These are phyloP conservation scores for Scomber colias DNA, from an alignment of 2,113 vertebrate species.

Conservation along the genomic window DNA sequence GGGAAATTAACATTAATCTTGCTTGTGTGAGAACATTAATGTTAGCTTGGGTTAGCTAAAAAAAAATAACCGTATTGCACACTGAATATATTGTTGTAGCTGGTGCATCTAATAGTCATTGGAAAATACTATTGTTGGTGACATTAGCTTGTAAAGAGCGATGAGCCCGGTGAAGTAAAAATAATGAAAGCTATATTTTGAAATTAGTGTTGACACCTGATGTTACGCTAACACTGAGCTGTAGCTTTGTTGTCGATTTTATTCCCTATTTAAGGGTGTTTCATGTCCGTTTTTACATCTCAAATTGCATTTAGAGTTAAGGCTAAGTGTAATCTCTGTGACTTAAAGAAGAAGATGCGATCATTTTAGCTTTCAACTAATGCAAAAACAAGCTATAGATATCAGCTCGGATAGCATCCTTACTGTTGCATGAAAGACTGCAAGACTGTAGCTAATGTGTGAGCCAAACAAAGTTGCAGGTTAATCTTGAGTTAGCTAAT, in stretches of 20 bases:
- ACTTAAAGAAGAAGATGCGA: neutral
- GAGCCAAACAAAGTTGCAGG: conserved; percentile 73
- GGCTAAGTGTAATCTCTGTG: neutral
- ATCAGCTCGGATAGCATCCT: conserved; percentile 20
- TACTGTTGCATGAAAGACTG: conserved; percentile 22
- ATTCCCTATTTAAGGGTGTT: neutral
- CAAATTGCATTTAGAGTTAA: neutral
- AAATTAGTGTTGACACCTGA: conserved; percentile 52
- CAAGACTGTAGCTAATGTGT: conserved; percentile 40
- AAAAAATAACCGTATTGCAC: conserved; percentile 12
- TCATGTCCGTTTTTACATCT: conserved; percentile 4
- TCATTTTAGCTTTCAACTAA: conserved; percentile 11
- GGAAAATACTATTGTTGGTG: neutral
- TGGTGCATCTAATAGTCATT: too few relatives aligned
- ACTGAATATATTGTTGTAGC: neutral
- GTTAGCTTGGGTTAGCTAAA: conserved; percentile 45
- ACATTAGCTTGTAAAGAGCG: neutral
- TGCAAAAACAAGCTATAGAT: conserved; percentile 11
- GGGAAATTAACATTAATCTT: conserved; percentile 57
- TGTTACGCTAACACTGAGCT: conserved; percentile 47
- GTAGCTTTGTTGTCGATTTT: conserved; percentile 21
- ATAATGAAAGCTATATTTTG: neutral
- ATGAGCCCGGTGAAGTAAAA: neutral
- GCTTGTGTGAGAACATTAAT: conserved; percentile 40
- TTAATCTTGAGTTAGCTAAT: conserved; percentile 45